phyloP scores from a whole-genome alignment of 2,797 vertebrate genomes.

The Synanceia verrucosa region DNA sequence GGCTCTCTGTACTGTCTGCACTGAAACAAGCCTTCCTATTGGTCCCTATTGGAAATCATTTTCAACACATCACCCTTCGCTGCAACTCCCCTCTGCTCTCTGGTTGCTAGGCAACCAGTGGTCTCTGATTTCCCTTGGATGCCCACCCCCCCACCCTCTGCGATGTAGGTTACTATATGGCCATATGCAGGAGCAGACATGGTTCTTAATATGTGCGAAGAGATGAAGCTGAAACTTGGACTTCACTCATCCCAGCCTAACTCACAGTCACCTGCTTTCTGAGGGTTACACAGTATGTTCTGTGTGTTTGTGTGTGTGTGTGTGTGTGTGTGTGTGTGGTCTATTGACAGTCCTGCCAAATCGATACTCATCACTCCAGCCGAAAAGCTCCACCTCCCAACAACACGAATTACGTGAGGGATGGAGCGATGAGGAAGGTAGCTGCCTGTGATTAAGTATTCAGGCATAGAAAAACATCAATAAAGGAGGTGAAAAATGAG shows the following conservation, averaged over 20 bases:
- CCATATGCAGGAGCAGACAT: constrained; percentile 12
- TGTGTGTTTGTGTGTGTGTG: constrained; percentile 20
- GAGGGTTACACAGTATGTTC: constrained; percentile 19
- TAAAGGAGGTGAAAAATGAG: constrained; percentile 47
- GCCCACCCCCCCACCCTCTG: constrained; percentile 21
- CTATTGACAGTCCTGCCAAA: constrained; percentile 32
- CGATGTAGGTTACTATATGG: not conserved
- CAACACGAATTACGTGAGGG: constrained; percentile 31
- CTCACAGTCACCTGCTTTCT: constrained; percentile 11
- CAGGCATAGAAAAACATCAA: constrained; percentile 43
- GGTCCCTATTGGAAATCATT: constrained; percentile 55
- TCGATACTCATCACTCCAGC: constrained; percentile 62
- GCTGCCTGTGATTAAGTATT: constrained; percentile 51
- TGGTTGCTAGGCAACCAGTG: constrained; percentile 93
- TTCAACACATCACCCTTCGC: constrained; percentile 69
- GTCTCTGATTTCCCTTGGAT: constrained; percentile 84
- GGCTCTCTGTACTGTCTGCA: constrained; percentile 41
- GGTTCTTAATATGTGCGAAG: constrained; percentile 1
- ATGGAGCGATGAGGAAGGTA: constrained; percentile 26
- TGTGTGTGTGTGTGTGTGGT: constrained; percentile 22
- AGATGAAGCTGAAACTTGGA: constrained; percentile 17
- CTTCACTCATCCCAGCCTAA: constrained; percentile 14
- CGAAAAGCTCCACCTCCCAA: constrained; percentile 42
- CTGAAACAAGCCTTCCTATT: constrained; percentile 49
- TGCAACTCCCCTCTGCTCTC: constrained; percentile 79